phyloP scores from a whole-genome alignment of 2,113 vertebrate genomes.

The Callipepla californica region DNA sequence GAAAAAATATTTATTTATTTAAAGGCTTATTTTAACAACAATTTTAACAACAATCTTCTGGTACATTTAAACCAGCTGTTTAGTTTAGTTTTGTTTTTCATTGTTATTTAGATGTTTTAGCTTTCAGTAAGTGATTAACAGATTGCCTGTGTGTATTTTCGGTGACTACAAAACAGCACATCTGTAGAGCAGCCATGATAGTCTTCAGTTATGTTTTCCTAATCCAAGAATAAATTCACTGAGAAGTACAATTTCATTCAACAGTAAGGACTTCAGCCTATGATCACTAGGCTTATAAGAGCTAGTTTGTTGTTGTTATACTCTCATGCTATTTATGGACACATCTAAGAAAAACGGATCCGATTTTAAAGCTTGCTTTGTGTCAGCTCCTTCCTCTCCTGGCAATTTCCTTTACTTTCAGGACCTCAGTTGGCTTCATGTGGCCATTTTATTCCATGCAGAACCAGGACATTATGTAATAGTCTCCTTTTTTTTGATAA shows the following conservation, averaged over 20 bases:
- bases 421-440: background rate
- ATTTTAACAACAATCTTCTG: background rate
- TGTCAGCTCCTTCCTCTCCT: conserved; percentile 1
- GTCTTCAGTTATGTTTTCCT: background rate
- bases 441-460: background rate
- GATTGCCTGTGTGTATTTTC: background rate
- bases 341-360: background rate
- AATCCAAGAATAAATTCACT: background rate
- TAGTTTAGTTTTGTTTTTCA: background rate
- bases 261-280: background rate
- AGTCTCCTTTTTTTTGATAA: conserved; percentile 22
- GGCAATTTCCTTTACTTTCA: conserved; percentile 35
- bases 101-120: background rate
- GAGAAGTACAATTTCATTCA: background rate
- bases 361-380: background rate
- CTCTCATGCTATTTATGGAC: background rate
- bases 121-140: background rate
- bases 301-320: background rate
- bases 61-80: background rate
- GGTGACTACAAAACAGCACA: background rate
- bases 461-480: conserved; percentile 26
- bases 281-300: background rate
- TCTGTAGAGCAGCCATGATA: background rate
- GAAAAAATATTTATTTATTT: background rate
- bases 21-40: background rate